A percentile compares a stretch with the other conserved stretches of the same genome.
These are phyloP conservation scores for Phocoena phocoena DNA, from an alignment of 2,113 vertebrate species.

Conservation along the genomic window DNA sequence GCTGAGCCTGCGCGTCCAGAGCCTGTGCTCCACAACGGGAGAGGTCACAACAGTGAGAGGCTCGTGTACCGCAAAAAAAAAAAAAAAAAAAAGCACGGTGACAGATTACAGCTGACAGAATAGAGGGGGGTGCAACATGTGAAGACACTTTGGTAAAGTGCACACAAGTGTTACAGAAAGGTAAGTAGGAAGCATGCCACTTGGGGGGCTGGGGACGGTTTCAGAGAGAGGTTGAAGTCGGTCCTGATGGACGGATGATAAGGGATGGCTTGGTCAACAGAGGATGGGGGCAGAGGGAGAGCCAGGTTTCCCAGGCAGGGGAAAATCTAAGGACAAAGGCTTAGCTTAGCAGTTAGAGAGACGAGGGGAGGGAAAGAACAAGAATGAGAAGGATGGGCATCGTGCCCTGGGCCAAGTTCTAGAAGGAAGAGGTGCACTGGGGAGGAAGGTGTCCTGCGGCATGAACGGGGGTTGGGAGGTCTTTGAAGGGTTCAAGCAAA, in stretches of 20 bases:
- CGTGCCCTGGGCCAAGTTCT: fast-evolving
- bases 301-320: neutral
- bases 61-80: fast-evolving
- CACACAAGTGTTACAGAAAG: neutral
- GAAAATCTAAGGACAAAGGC: neutral
- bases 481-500: neutral
- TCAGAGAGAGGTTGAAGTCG: too few species aligned
- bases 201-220: too few species aligned
- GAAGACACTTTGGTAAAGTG: too few species aligned
- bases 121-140: fast-evolving
- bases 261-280: neutral
- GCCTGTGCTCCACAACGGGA: too few species aligned
- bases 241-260: neutral
- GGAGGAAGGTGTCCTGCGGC: neutral
- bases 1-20: too few species aligned
- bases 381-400: neutral
- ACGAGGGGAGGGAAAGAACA: too few species aligned
- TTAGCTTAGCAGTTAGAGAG: neutral
- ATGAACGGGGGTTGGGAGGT: fast-evolving
- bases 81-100: neutral
- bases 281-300: neutral
- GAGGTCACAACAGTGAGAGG: too few species aligned
- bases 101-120: too few species aligned
- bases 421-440: fast-evolving
- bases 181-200: fast-evolving